A percentile compares a stretch with the other conserved stretches of the same genome.
These are phyloP conservation scores for Pangasius krempfi DNA, from an alignment of 2,797 vertebrate genomes.

Conservation along the genomic window DNA sequence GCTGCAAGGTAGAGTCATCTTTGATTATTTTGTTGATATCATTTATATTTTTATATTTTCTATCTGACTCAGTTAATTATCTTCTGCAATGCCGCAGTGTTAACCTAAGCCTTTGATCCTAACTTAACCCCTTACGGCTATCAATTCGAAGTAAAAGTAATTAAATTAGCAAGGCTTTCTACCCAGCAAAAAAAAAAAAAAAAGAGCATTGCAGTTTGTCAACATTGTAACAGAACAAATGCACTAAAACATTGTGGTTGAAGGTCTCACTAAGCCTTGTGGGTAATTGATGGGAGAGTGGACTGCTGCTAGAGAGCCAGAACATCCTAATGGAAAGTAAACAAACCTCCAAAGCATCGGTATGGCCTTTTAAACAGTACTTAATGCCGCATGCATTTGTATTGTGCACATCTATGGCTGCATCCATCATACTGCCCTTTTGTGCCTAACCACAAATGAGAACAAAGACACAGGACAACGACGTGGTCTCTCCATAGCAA, in stretches of 20 bases:
- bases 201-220: constrained; percentile 60
- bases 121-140: constrained; percentile 62
- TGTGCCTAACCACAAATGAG: constrained; percentile 28
- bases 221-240: constrained; percentile 46
- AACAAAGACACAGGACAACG: background rate
- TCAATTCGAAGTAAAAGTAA: constrained; percentile 57
- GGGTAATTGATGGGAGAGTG: constrained; percentile 48
- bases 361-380: constrained; percentile 31
- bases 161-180: constrained; percentile 62
- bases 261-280: constrained; percentile 44
- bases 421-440: constrained; percentile 31
- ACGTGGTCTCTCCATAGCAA: constrained; percentile 30
- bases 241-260: constrained; percentile 46
- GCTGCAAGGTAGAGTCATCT: background rate
- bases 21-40: constrained; percentile 14
- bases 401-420: constrained; percentile 13
- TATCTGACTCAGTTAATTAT: constrained; percentile 47
- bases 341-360: constrained; percentile 18
- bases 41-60: constrained; percentile 38
- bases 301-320: constrained; percentile 23
- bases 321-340: constrained; percentile 29
- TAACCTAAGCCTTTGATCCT: constrained; percentile 48
- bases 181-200: constrained; percentile 41
- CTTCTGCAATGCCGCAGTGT: constrained; percentile 38
- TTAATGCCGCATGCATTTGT: constrained; percentile 21